phyloP scores from a whole-genome alignment of 2,797 vertebrate genomes.

The Tragopan temminckii region DNA sequence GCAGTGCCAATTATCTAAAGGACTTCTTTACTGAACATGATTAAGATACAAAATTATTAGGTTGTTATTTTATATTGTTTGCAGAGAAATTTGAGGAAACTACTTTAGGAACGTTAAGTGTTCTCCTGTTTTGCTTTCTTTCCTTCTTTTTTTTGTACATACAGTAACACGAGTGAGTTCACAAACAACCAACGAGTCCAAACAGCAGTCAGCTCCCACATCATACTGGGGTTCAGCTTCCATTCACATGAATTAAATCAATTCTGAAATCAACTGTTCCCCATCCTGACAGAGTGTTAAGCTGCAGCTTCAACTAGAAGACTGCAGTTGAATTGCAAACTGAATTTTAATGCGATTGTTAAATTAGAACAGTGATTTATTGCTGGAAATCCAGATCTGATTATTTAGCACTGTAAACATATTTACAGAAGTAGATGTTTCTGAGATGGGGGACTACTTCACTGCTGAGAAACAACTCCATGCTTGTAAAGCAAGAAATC shows the following conservation, averaged over 20 bases:
- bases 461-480: neutral
- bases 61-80: slow-evolving; percentile 83
- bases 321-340: neutral
- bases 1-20: slow-evolving; percentile 87
- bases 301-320: slow-evolving; percentile 1
- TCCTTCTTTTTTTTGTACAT: slow-evolving; percentile 36
- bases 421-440: slow-evolving; percentile 67
- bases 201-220: slow-evolving; percentile 50
- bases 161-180: slow-evolving; percentile 31
- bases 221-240: slow-evolving; percentile 49
- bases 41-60: slow-evolving; percentile 85
- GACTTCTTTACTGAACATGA: slow-evolving; percentile 84
- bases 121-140: slow-evolving; percentile 75
- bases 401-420: slow-evolving; percentile 66
- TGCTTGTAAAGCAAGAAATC: slow-evolving; percentile 35
- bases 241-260: slow-evolving; percentile 71
- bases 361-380: slow-evolving; percentile 46
- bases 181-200: slow-evolving; percentile 45
- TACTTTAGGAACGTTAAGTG: slow-evolving; percentile 77
- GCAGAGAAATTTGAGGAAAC: slow-evolving; percentile 78
- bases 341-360: slow-evolving; percentile 38
- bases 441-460: neutral
- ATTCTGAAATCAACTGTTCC: slow-evolving; percentile 60
- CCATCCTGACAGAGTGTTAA: slow-evolving; percentile 31
- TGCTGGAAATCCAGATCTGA: slow-evolving; percentile 57